These are phyloP conservation scores for Heteromurus nitidus DNA, from an alignment of 2,888 invertebrate species.

Conservation along the genomic window DNA sequence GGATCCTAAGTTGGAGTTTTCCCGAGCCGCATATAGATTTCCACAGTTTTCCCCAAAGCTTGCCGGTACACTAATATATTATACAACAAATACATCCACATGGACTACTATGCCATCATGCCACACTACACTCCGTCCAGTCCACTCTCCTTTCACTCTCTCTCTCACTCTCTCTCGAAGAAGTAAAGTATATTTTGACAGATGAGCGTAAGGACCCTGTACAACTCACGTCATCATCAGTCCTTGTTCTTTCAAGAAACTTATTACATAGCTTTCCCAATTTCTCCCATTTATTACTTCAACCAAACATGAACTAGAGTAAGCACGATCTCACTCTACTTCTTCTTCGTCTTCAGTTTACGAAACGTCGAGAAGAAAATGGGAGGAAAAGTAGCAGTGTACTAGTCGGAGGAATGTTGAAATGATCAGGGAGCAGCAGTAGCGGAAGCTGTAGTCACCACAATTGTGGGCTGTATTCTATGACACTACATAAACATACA, in stretches of 20 bases:
- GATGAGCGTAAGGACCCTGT: constrained; percentile 57
- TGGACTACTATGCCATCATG: too few species aligned
- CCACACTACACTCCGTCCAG: too few species aligned
- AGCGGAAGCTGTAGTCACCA: neutral
- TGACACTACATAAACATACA: neutral
- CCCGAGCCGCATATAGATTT: neutral
- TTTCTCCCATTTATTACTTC: constrained; percentile 37
- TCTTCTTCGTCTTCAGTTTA: neutral
- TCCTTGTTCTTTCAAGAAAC: constrained; percentile 13
- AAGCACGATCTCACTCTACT: neutral
- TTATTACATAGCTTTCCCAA: constrained; percentile 8
- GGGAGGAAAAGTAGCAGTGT: too few species aligned
- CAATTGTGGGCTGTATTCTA: neutral
- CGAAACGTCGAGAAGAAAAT: too few species aligned
- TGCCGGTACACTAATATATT: neutral
- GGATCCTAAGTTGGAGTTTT: neutral
- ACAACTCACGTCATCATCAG: constrained; percentile 51
- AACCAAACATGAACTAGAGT: too few species aligned
- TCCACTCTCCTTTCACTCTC: too few species aligned
- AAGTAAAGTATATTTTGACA: constrained; percentile 54
- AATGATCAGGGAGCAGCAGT: neutral
- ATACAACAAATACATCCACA: neutral
- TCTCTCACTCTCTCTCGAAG: neutral
- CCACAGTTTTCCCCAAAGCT: neutral
- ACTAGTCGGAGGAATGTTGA: neutral